These are phyloP conservation scores for Pristionchus fissidentatus DNA, from an alignment of 2,888 invertebrate species.

Conservation along the genomic window DNA sequence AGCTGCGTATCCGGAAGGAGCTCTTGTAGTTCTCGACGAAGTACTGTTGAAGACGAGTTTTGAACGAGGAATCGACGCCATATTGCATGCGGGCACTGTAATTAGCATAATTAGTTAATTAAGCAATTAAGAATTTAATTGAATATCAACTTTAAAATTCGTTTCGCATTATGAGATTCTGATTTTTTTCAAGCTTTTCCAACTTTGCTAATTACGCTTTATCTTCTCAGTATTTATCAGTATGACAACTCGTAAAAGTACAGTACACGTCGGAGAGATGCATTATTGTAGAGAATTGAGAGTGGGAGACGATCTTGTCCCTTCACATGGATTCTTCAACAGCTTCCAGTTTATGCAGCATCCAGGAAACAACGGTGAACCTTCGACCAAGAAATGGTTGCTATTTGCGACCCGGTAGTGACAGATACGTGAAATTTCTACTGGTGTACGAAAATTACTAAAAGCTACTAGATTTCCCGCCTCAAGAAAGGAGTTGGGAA, in stretches of 20 bases:
- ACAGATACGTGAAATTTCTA: too few relatives aligned
- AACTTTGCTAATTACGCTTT: background rate
- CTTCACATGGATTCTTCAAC: background rate
- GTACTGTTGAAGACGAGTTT: conserved; percentile 97
- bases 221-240: background rate
- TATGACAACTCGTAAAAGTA: background rate
- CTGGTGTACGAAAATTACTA: too few relatives aligned
- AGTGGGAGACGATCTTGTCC: background rate
- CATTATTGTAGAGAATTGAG: background rate
- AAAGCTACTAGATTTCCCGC: too few relatives aligned
- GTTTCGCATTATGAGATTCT: background rate
- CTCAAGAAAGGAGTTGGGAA: too few relatives aligned
- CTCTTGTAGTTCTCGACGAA: conserved; percentile 99
- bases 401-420: too few relatives aligned
- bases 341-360: background rate
- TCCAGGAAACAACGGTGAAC: too few relatives aligned
- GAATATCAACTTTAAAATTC: background rate
- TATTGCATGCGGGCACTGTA: conserved; percentile 98
- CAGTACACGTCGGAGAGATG: conserved; percentile 30
- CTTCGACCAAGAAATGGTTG: too few relatives aligned
- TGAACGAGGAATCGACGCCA: conserved; percentile 98
- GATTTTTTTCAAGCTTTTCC: background rate
- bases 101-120: conserved; percentile 74
- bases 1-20: conserved; percentile 96
- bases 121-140: background rate